Conservation (phyloP, 2,113 vertebrate genomes). For the Papio anubis region DNA sequence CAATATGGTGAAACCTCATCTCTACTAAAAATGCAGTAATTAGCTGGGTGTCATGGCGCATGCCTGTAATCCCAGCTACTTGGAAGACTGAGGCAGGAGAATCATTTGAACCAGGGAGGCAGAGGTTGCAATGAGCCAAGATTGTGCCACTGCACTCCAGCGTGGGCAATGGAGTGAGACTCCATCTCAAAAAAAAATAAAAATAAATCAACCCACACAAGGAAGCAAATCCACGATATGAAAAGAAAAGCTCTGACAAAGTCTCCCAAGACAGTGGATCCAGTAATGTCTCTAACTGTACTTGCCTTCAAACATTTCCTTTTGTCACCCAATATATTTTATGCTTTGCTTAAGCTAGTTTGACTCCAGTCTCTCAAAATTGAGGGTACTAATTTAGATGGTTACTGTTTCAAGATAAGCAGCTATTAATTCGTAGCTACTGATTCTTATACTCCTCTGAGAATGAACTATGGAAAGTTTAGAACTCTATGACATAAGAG, state of each 20-base stretch:
- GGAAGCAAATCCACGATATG: background rate
- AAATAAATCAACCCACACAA: background rate
- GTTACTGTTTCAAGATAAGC: background rate
- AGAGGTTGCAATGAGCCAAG: too few species aligned
- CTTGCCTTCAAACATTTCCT: background rate
- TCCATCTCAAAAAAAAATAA: too few species aligned
- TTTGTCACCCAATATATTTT: background rate
- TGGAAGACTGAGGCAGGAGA: too few species aligned
- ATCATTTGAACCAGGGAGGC: too few species aligned
- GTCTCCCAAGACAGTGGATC: background rate
- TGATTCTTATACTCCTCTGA: background rate
- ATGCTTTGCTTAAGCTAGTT: background rate
- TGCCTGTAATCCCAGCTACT: too few species aligned
- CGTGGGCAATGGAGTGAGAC: too few species aligned
- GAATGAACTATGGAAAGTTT: background rate
- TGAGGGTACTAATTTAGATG: background rate
- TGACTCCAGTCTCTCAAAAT: background rate
- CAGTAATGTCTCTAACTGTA: background rate
- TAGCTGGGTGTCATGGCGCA: fast-evolving
- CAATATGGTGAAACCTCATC: too few species aligned
- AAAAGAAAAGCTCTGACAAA: background rate
- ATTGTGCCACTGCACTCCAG: too few species aligned
- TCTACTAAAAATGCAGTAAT: too few species aligned
- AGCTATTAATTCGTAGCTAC: background rate
- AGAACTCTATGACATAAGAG: background rate